These are phyloP conservation scores for Cariama cristata DNA, from an alignment of 2,113 vertebrate genomes.

Conservation along the genomic window DNA sequence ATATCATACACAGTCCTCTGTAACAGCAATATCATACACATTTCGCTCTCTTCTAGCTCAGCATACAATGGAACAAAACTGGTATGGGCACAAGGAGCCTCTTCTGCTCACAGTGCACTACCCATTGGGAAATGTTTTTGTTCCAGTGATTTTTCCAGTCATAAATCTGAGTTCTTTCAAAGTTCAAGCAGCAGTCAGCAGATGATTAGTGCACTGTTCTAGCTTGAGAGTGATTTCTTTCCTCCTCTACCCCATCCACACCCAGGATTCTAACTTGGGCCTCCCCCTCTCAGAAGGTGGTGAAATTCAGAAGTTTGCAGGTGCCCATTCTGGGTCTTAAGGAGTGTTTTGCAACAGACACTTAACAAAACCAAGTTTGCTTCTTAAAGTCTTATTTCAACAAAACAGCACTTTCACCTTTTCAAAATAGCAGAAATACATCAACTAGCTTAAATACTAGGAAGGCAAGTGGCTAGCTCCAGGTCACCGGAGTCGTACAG, in stretches of 20 bases:
- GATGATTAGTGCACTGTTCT: not conserved
- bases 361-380: not conserved
- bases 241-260: not conserved
- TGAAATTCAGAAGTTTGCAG: not conserved
- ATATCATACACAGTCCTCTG: not conserved
- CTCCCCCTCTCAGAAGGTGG: not conserved
- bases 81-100: not conserved
- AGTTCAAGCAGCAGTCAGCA: not conserved
- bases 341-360: not conserved
- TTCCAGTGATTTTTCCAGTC: not conserved
- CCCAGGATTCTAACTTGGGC: not conserved
- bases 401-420: not conserved
- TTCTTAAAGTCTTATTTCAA: not conserved
- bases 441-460: not conserved
- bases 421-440: not conserved
- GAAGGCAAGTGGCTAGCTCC: not conserved
- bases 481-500: not conserved
- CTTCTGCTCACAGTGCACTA: not conserved
- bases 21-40: not conserved
- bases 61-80: not conserved
- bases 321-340: not conserved
- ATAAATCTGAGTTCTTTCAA: not conserved
- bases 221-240: not conserved
- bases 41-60: not conserved
- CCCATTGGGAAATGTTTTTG: not conserved